A percentile compares a stretch with the other conserved stretches of the same genome.
phyloP scores from a whole-genome alignment of 2,797 vertebrate species.

The Gymnocypris eckloni region DNA sequence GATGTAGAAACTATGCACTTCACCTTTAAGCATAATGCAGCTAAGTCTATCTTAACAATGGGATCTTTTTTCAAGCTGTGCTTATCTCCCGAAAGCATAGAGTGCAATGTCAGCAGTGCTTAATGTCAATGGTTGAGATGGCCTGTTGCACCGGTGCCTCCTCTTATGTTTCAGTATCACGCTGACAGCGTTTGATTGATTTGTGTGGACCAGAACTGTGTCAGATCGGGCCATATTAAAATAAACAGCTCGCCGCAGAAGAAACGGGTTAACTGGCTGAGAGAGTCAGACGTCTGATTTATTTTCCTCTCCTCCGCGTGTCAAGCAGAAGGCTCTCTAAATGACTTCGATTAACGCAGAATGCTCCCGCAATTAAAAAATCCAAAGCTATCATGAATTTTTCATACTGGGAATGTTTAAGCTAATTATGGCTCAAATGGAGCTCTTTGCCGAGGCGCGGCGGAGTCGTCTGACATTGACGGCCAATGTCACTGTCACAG shows the following conservation, averaged over 20 bases:
- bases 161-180: conserved; percentile 16
- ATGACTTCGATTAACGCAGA: conserved; percentile 90
- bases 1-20: not conserved
- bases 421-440: conserved; percentile 90
- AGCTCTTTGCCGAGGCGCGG: conserved; percentile 85
- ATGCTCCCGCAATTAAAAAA: conserved; percentile 88
- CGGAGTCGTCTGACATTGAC: conserved; percentile 84
- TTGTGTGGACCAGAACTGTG: conserved; percentile 44
- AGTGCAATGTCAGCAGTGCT: conserved; percentile 14
- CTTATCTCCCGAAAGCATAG: conserved; percentile 1
- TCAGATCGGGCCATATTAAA: conserved; percentile 56
- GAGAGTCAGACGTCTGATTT: conserved; percentile 40
- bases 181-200: conserved; percentile 50
- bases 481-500: conserved; percentile 90
- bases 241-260: conserved; percentile 48
- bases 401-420: conserved; percentile 91
- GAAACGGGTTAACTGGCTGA: conserved; percentile 52
- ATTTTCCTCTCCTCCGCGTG: conserved; percentile 40
- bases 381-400: conserved; percentile 92
- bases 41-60: not conserved
- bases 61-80: not conserved
- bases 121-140: conserved; percentile 55
- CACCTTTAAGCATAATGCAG: not conserved
- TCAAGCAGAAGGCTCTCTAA: conserved; percentile 78
- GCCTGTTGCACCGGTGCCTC: conserved; percentile 38